These are phyloP conservation scores for Cinclus mexicanus DNA, from an alignment of 2,113 vertebrate species.

Conservation along the genomic window DNA sequence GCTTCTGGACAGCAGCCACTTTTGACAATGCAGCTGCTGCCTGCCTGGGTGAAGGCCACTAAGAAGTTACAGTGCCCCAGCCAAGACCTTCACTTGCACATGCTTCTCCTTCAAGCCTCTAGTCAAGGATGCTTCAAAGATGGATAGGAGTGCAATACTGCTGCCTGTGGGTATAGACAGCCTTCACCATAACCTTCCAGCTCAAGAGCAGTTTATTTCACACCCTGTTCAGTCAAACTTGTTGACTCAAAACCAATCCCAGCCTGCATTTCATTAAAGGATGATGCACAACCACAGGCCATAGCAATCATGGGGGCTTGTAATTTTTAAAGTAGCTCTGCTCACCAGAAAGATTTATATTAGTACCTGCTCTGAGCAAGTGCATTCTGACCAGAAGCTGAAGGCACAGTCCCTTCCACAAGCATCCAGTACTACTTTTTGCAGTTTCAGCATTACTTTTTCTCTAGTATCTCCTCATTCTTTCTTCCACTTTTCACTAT, in stretches of 20 bases:
- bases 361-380: neutral
- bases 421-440: neutral
- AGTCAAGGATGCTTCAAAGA: constrained; percentile 30
- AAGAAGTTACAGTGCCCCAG: neutral
- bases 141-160: neutral
- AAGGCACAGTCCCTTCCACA: neutral
- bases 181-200: neutral
- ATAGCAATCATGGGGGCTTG: neutral
- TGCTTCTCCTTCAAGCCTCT: constrained; percentile 17
- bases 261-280: neutral
- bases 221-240: neutral
- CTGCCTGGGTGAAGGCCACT: neutral
- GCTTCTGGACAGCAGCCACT: neutral
- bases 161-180: neutral
- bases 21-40: neutral
- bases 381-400: neutral
- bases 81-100: neutral
- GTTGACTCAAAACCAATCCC: neutral
- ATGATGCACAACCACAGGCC: neutral
- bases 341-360: neutral
- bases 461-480: neutral
- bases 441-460: neutral
- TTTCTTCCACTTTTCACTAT: neutral
- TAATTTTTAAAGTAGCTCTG: neutral
- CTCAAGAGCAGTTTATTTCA: neutral